These are phyloP conservation scores for Equus quagga DNA, from an alignment of 2,113 vertebrate genomes.

Conservation along the genomic window DNA sequence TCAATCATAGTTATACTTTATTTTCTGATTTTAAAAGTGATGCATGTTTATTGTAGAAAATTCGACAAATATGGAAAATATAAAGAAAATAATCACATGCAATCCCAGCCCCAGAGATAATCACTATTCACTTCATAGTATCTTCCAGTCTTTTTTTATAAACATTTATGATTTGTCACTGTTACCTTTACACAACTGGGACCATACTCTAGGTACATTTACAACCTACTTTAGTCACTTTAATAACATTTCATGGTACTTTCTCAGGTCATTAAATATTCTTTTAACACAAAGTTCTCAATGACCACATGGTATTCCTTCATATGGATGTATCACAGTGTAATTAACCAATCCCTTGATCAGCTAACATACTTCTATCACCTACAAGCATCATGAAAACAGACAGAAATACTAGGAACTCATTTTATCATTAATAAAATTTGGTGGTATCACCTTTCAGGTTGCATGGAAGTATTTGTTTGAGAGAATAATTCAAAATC, in stretches of 20 bases:
- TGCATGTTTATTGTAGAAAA: not conserved
- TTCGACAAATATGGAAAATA: not conserved
- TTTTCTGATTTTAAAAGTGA: constrained; percentile 45
- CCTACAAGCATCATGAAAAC: constrained; percentile 12
- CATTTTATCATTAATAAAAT: not conserved
- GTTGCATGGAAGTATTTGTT: not conserved
- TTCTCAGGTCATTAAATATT: not conserved
- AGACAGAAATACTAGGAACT: constrained; percentile 18
- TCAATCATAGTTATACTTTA: not conserved
- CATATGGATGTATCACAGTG: not conserved
- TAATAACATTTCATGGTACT: not conserved
- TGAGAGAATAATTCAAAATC: not conserved
- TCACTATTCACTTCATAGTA: not conserved
- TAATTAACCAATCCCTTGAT: not conserved
- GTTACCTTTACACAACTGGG: not conserved
- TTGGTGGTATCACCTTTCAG: not conserved
- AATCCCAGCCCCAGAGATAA: not conserved
- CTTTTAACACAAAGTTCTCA: constrained; percentile 26
- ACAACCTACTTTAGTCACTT: not conserved
- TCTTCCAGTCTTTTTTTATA: not conserved
- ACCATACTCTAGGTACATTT: not conserved
- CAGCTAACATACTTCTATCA: not conserved
- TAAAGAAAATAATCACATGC: not conserved
- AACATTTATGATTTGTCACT: not conserved
- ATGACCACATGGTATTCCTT: not conserved